These are phyloP conservation scores for Zaprionus bogoriensis DNA, from an alignment of 2,888 invertebrate species.

Conservation along the genomic window DNA sequence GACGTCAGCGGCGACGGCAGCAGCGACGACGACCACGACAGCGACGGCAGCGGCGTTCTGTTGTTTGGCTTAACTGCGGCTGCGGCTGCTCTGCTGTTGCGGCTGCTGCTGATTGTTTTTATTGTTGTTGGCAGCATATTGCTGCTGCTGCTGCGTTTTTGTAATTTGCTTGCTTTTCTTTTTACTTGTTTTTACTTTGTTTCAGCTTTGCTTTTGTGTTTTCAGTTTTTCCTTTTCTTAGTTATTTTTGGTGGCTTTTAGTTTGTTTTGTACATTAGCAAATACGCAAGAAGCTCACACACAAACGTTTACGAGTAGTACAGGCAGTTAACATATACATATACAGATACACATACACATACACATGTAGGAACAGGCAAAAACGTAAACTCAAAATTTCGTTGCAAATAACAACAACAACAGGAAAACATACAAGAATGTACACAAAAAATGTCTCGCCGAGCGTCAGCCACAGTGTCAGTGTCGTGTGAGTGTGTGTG, in stretches of 20 bases:
- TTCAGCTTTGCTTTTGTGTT: background rate
- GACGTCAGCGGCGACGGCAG: conserved; percentile 53
- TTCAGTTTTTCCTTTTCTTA: conserved; percentile 9
- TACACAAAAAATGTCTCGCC: conserved; percentile 61
- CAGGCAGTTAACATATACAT: conserved; percentile 54
- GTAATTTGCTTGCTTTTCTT: conserved; percentile 17
- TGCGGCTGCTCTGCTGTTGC: conserved; percentile 30
- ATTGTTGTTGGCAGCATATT: conserved; percentile 66
- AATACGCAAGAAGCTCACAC: conserved; percentile 44
- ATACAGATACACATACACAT: conserved; percentile 22
- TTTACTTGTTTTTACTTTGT: conserved; percentile 13
- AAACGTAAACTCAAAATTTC: conserved; percentile 50
- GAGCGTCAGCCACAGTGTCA: conserved; percentile 52
- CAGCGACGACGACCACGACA: conserved; percentile 41
- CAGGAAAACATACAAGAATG: conserved; percentile 54
- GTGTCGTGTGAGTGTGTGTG: conserved; percentile 27
- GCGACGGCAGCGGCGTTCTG: conserved; percentile 32
- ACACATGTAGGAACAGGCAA: conserved; percentile 53
- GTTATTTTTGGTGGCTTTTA: conserved; percentile 4
- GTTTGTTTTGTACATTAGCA: conserved; percentile 38
- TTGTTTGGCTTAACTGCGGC: no score
- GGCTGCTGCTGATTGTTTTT: conserved; percentile 52
- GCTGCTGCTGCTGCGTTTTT: conserved; percentile 48
- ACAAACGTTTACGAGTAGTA: conserved; percentile 27
- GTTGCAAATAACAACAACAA: conserved; percentile 52